Conservation (phyloP, 2,888 invertebrate genomes). For the Cryptus armator region DNA sequence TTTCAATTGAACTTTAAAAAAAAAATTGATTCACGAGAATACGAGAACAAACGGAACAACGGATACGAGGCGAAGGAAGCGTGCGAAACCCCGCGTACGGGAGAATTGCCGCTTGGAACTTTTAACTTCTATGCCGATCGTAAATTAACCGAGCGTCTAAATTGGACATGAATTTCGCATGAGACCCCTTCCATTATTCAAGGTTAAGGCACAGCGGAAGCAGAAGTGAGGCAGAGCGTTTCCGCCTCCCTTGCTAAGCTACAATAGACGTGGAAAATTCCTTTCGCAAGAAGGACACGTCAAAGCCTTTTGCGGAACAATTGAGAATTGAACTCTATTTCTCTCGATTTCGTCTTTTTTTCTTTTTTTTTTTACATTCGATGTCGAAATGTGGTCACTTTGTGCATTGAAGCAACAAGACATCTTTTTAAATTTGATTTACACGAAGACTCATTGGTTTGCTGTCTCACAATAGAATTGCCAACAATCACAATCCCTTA, state of each 20-base stretch:
- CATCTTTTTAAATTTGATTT: no score
- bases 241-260: constrained; percentile 41
- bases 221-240: constrained; percentile 42
- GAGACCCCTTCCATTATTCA: constrained; percentile 78
- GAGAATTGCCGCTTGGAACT: constrained; percentile 49
- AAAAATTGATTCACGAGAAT: neutral
- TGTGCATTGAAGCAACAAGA: no score
- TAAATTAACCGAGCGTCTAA: constrained; percentile 77
- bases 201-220: constrained; percentile 46
- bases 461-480: no score
- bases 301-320: neutral
- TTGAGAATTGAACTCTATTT: constrained; percentile 20
- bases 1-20: constrained; percentile 11
- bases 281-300: constrained; percentile 32
- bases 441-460: no score
- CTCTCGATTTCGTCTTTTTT: constrained; percentile 3
- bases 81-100: constrained; percentile 17
- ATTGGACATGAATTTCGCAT: constrained; percentile 79
- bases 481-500: no score
- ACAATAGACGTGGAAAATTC: constrained; percentile 45
- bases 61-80: constrained; percentile 1
- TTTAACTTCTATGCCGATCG: constrained; percentile 75
- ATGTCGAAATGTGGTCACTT: no score
- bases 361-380: neutral
- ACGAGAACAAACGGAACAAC: constrained; percentile 21